Conservation (phyloP, 1,140 invertebrate species). For the Hestina assimilis region DNA sequence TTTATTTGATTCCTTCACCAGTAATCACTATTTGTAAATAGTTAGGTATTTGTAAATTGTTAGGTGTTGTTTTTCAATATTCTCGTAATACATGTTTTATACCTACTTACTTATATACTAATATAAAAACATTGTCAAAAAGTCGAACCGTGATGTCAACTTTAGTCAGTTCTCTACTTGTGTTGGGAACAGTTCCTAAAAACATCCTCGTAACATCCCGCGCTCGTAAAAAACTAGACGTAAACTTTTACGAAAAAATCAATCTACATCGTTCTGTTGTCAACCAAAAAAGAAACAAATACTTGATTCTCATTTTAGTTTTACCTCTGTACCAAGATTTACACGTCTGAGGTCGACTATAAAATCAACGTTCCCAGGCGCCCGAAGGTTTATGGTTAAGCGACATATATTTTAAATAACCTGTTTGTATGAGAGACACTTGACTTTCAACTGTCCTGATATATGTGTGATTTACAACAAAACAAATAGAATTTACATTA, state of each 20-base stretch:
- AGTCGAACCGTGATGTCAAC: no score
- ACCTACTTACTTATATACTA: no score
- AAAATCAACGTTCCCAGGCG: slow-evolving; percentile 12
- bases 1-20: neutral
- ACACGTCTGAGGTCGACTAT: slow-evolving; percentile 16
- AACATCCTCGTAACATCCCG: no score
- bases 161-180: no score
- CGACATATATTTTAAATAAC: slow-evolving; percentile 19
- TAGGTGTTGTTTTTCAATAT: no score
- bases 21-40: neutral
- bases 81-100: no score
- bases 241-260: no score
- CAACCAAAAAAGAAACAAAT: slow-evolving; percentile 11
- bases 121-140: no score
- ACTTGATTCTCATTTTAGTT: slow-evolving; percentile 12
- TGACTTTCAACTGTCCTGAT: slow-evolving; percentile 7
- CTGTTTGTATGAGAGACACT: neutral
- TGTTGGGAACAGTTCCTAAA: no score
- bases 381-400: slow-evolving; percentile 17
- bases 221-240: no score
- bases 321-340: slow-evolving; percentile 15
- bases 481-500: neutral
- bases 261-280: neutral
- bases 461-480: neutral
- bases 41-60: neutral